A percentile compares a stretch with the other conserved stretches of the same genome.
Evolutionary conservation across 2,797 vertebrate genomes (phyloP).

Genomic region (Alca torda): DNA sequence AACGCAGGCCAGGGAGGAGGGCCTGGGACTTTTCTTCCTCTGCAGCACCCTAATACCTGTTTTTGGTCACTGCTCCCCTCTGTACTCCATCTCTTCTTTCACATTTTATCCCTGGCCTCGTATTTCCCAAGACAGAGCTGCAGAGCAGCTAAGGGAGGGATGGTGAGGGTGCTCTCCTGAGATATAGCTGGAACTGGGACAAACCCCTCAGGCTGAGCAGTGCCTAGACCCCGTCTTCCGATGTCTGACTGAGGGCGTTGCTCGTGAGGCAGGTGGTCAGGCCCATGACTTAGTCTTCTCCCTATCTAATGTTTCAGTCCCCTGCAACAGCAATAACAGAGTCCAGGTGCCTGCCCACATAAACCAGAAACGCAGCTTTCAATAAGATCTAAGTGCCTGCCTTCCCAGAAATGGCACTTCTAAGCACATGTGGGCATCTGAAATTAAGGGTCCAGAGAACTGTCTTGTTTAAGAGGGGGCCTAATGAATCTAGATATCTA

Average conservation of each 20-base stretch:
- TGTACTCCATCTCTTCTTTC: background rate
- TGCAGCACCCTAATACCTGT: background rate
- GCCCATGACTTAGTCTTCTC: background rate
- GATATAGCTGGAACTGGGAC: background rate
- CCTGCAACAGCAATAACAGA: background rate
- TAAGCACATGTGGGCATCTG: background rate
- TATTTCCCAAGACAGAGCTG: background rate
- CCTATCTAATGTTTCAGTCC: background rate
- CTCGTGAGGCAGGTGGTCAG: background rate
- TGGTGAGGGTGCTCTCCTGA: background rate
- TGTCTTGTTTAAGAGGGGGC: background rate
- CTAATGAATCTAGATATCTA: background rate
- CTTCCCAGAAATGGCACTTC: constrained; percentile 13
- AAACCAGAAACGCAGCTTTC: constrained; percentile 31
- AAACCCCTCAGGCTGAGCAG: background rate
- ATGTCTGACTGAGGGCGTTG: accelerated
- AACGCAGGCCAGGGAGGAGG: accelerated
- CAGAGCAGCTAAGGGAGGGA: background rate
- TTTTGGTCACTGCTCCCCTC: background rate
- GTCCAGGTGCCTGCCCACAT: background rate
- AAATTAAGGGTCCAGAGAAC: constrained; percentile 7
- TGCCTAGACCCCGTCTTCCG: background rate
- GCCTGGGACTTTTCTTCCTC: background rate
- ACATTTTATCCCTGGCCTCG: background rate
- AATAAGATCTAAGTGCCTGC: background rate